A percentile compares a stretch with the other conserved stretches of the same genome.
Evolutionary conservation across 2,888 invertebrate genomes (phyloP).

Genomic region (Theodoxus fluviatilis): DNA sequence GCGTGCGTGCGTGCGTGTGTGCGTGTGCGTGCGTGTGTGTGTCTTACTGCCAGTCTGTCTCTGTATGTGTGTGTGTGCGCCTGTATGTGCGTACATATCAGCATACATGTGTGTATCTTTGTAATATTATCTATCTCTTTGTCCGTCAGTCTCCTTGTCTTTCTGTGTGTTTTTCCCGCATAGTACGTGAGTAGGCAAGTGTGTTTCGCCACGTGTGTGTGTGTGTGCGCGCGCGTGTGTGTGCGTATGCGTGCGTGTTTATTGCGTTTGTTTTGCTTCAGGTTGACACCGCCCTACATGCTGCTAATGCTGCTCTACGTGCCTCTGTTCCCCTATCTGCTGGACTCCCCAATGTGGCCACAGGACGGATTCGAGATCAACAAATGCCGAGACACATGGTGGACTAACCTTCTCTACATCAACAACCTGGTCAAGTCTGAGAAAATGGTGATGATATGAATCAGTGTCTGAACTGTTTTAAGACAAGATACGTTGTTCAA

Average conservation of each 20-base stretch:
- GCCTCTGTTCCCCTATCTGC: conserved; percentile 41
- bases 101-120: neutral
- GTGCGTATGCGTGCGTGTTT: no score
- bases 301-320: conserved; percentile 48
- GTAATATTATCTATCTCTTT: neutral
- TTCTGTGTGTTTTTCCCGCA: conserved; percentile 1
- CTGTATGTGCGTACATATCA: neutral
- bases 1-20: neutral
- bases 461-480: no score
- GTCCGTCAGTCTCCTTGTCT: conserved; percentile 14
- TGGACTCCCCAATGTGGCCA: conserved; percentile 45
- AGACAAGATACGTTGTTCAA: no score
- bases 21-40: neutral
- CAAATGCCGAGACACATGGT: conserved; percentile 45
- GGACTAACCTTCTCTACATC: conserved; percentile 50
- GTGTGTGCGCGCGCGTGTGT: no score
- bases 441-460: no score
- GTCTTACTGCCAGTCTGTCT: neutral
- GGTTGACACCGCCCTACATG: conserved; percentile 50
- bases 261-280: no score
- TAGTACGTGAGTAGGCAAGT: no score
- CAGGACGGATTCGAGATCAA: conserved; percentile 37
- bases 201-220: neutral
- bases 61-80: conserved; percentile 16
- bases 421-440: conserved; percentile 51